Base-by-base conservation (phyloP, 2,113 vertebrate species). In the Grammatotria lemairii region DNA sequence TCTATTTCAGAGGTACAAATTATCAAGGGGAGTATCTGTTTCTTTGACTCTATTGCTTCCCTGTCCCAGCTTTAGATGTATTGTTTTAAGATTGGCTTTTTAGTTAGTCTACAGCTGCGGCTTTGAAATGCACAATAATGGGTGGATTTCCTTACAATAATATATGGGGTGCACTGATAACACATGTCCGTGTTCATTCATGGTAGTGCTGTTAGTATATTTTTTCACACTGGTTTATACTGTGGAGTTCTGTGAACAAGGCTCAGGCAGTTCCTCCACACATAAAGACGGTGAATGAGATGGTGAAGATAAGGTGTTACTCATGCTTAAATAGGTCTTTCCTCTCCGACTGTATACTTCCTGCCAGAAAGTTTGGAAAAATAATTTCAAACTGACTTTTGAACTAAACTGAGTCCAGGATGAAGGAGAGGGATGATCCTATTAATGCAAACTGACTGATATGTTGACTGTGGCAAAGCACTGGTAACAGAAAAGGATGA, bases 51-150 rank as follows among this genome's bases (percentile, higher is more conserved):
- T 81, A 35, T 84, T 78, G 31, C 81, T 79, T 17, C 68, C 33
- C 42, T 80, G 63, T 90, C 85, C 54, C 57, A 81, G 91, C 91
- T 88, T 95, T 60, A 91, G 91, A 95, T 93, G 87, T 89, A 91
- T 95, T 95, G 89, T 96, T 94, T 92, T 70, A 75, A 55, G 63
- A 68, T 85, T 33, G 73, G 47, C 91, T 91, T 88, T 94, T 89
- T 90, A 83, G 82, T 86, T 60, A 31, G 54, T 28, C 57, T 63
- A 80, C 86, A 86, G 85, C 89, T 79, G 85, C 23, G 58, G n/a
- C 90, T 94, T 92, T 91, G 83, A 93, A 93, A 83, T 86, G 23
- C 54, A 95, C 93, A 95, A 95, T 89, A 82, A 88, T 87, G 85
- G 90, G 84, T 85, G 88, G 92, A 90, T 87, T 93, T 95, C 91